Evolutionary conservation across 2,888 invertebrate genomes (phyloP).

Genomic region (Drosophila flavopinicola): DNA sequence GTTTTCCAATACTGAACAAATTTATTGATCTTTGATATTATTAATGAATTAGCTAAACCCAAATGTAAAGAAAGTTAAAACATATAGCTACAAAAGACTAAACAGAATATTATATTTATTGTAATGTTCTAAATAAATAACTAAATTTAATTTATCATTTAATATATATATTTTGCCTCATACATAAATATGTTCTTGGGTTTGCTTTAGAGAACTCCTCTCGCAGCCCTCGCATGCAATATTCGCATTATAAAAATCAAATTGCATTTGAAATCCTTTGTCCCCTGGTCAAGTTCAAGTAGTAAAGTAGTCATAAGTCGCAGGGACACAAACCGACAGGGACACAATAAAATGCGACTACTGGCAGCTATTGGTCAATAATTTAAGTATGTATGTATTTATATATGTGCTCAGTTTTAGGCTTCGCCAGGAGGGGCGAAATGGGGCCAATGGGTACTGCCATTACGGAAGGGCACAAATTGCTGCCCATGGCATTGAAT

Average conservation of each 20-base stretch:
- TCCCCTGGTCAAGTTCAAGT: constrained; percentile 64
- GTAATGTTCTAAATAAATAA: too few relatives aligned
- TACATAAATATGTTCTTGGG: too few relatives aligned
- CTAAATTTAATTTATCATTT: too few relatives aligned
- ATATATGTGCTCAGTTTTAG: constrained; percentile 47
- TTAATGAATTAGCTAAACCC: too few relatives aligned
- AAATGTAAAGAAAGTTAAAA: too few relatives aligned
- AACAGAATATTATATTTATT: too few relatives aligned
- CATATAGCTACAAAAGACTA: too few relatives aligned
- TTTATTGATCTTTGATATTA: too few relatives aligned
- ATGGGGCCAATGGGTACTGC: background rate
- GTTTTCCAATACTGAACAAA: too few relatives aligned
- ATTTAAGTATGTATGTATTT: constrained; percentile 62
- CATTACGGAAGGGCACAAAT: constrained; percentile 4
- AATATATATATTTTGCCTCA: too few relatives aligned
- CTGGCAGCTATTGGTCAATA: constrained; percentile 54
- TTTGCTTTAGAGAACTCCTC: background rate
- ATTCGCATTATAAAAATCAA: constrained; percentile 27
- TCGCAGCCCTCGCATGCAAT: constrained; percentile 8
- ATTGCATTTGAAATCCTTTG: constrained; percentile 42
- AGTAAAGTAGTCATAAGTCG: constrained; percentile 64
- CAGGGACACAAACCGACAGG: constrained; percentile 4
- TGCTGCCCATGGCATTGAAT: constrained; percentile 16
- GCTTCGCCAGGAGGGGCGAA: background rate
- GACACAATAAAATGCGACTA: constrained; percentile 36